Conservation (phyloP, 1,140 invertebrate species). For the Drosophila kurseongensis region DNA sequence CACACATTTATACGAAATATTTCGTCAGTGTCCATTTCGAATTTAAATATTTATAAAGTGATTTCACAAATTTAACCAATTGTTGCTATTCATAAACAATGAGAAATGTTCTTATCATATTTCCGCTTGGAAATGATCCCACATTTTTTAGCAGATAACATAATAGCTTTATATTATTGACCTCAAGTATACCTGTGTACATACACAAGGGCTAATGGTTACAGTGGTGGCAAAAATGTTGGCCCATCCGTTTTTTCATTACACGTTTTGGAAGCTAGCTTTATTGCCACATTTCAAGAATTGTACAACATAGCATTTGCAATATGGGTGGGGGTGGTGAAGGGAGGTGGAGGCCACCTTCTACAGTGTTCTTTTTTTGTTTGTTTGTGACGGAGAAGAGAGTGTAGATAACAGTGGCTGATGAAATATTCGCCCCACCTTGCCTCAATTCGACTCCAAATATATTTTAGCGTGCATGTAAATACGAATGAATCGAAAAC, state of each 20-base stretch:
- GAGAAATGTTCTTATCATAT: too few species aligned
- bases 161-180: background rate
- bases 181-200: slow-evolving; percentile 11
- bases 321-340: slow-evolving; percentile 11
- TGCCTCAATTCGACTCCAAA: background rate
- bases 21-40: too few species aligned
- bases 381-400: background rate
- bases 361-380: slow-evolving; percentile 11
- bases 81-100: too few species aligned
- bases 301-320: slow-evolving; percentile 38
- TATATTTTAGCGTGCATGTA: slow-evolving; percentile 24
- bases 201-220: slow-evolving; percentile 41
- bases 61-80: too few species aligned
- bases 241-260: slow-evolving; percentile 22
- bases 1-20: too few species aligned
- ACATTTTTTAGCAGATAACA: background rate
- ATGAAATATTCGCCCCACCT: slow-evolving; percentile 51
- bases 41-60: too few species aligned
- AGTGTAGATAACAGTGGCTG: slow-evolving; percentile 40
- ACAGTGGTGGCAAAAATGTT: slow-evolving; percentile 31
- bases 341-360: slow-evolving; percentile 16
- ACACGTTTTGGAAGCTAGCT: slow-evolving; percentile 26
- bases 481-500: slow-evolving; percentile 9
- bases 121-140: too few species aligned
- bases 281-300: slow-evolving; percentile 44